Evolutionary conservation across 2,113 vertebrate species (phyloP).

Genomic region (Todiramphus chloris): DNA sequence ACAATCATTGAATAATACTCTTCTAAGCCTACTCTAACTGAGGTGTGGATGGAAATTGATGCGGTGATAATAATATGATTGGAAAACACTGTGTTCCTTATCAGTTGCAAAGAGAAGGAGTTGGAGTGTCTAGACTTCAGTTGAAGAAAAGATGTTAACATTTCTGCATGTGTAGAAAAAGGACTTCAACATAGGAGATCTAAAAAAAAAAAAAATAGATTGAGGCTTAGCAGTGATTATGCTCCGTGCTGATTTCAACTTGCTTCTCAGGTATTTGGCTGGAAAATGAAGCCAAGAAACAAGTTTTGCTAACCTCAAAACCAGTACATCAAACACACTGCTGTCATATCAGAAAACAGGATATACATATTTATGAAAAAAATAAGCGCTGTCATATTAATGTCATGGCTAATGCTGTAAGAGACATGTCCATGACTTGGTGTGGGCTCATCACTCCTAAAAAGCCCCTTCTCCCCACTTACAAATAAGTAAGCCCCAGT

Average conservation of each 20-base stretch:
- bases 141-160: neutral
- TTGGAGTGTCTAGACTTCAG: constrained; percentile 5
- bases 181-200: neutral
- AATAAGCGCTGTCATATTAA: neutral
- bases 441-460: neutral
- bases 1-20: constrained; percentile 44
- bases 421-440: neutral
- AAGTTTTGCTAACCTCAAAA: constrained; percentile 41
- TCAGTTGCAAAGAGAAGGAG: constrained; percentile 14
- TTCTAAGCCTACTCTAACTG: constrained; percentile 47
- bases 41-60: constrained; percentile 18
- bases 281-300: constrained; percentile 35
- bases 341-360: neutral
- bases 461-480: neutral
- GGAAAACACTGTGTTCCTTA: constrained; percentile 30
- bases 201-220: neutral
- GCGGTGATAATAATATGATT: constrained; percentile 42
- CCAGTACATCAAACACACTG: neutral
- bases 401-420: neutral
- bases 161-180: neutral
- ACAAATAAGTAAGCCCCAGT: neutral
- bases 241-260: constrained; percentile 17
- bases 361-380: neutral
- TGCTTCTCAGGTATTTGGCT: constrained; percentile 3
- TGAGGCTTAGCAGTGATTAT: neutral